These are phyloP conservation scores for Eidolon helvum DNA, from an alignment of 2,113 vertebrate genomes.

Conservation along the genomic window DNA sequence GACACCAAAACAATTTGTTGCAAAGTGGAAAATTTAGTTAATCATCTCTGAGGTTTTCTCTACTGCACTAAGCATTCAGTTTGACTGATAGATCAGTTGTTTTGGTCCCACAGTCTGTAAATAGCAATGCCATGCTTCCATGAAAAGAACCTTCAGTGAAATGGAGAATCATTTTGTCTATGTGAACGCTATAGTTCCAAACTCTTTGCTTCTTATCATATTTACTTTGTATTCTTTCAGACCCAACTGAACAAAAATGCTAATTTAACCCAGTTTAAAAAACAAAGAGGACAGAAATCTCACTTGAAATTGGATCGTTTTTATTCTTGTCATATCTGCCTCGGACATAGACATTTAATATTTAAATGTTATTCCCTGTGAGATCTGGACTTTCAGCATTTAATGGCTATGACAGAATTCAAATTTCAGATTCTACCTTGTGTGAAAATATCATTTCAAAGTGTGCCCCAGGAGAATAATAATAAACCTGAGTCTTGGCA, in stretches of 20 bases:
- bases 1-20: background rate
- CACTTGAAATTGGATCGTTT: slow-evolving; percentile 47
- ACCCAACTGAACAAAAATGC: slow-evolving; percentile 49
- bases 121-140: background rate
- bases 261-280: slow-evolving; percentile 67
- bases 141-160: background rate
- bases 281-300: slow-evolving; percentile 55
- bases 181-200: slow-evolving; percentile 35
- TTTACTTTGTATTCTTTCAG: slow-evolving; percentile 61
- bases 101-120: slow-evolving; percentile 3
- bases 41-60: background rate
- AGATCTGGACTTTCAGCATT: slow-evolving; percentile 59
- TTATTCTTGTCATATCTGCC: slow-evolving; percentile 60
- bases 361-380: slow-evolving; percentile 71
- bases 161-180: background rate
- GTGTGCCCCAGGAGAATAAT: slow-evolving; percentile 46
- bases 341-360: slow-evolving; percentile 49
- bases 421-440: slow-evolving; percentile 70
- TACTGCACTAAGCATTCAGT: background rate
- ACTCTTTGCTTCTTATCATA: slow-evolving; percentile 43
- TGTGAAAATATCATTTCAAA: slow-evolving; percentile 71
- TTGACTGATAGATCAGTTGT: background rate
- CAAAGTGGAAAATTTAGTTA: background rate
- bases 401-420: slow-evolving; percentile 45
- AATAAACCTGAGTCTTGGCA: slow-evolving; percentile 62